Base-by-base conservation (phyloP, 2,888 invertebrate species). In the Netelia fuscicornis region DNA sequence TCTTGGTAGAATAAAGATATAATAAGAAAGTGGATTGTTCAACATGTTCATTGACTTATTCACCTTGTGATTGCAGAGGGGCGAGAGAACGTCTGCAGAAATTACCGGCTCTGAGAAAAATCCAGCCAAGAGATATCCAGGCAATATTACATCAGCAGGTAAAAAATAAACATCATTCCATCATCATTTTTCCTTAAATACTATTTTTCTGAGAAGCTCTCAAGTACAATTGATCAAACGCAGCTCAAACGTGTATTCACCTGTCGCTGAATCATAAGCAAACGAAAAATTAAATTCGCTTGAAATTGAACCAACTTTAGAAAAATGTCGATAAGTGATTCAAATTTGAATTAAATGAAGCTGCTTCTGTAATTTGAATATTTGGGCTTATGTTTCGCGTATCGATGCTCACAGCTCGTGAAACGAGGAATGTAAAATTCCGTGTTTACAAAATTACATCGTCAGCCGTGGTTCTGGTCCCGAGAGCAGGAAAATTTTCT, bases 21-120 rank as follows among this genome's bases (percentile, higher is more conserved):
- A 65, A 44, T n/a, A 52, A 48, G 56, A 20, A 52, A 37, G 70
- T 70, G 17, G 37, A 67, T 74, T 62, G 11, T 42, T 62, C 13
- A 23, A n/a, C 64, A 20, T 42, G 42, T 42, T 20, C 2, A 37
- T 74, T 64, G 20, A n/a, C 65, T 68, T 10, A 54, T 37, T 67
- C 2, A 20, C 68, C 23, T 17, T 20, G 1, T 52, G 25, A 54
- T 65, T 42, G 78, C 90, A 93, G 93, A 86, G 90, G 90, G 52
- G 93, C 97, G 86, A 95, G 97, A 91, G 98, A 98, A 95, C 97
- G 98, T 92, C 95, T 99, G 94, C 98, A 98, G 95, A 96, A 97
- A 93, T 96, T 98, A 92, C 97, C 98, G 87, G 98, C 98, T 89
- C 97, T 98, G 95, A 98, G 98, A 95, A 96, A 97, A 91, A 97